Conservation (phyloP, 2,113 vertebrate genomes). For the Sminthopsis crassicaudata region DNA sequence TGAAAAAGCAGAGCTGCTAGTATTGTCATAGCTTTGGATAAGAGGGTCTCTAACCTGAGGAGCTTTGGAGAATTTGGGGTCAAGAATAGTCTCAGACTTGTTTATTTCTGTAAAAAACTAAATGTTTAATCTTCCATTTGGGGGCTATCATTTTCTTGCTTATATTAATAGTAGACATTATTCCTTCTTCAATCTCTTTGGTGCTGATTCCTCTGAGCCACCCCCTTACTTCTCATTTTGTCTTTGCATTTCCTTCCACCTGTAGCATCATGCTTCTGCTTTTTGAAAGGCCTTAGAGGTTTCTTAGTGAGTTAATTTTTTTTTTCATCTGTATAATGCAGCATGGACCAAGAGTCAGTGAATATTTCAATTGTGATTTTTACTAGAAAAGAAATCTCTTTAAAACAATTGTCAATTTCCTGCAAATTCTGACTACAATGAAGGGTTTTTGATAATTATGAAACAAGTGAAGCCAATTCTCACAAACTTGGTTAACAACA, state of each 20-base stretch:
- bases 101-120: constrained; percentile 64
- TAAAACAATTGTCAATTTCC: constrained; percentile 72
- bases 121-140: constrained; percentile 36
- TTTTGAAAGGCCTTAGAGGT: constrained; percentile 57
- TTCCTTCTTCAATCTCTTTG: constrained; percentile 58
- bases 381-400: constrained; percentile 67
- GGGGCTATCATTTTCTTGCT: constrained; percentile 39
- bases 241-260: constrained; percentile 27
- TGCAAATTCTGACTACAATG: constrained; percentile 53
- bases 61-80: not conserved
- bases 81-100: not conserved
- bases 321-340: constrained; percentile 65
- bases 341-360: constrained; percentile 63
- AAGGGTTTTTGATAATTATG: constrained; percentile 50
- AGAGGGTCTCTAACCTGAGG: too few relatives aligned
- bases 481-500: constrained; percentile 46
- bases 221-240: constrained; percentile 12
- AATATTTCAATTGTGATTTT: constrained; percentile 54
- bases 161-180: constrained; percentile 65
- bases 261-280: constrained; percentile 56
- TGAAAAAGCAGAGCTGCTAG: not conserved
- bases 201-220: constrained; percentile 60
- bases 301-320: constrained; percentile 32
- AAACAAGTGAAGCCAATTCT: constrained; percentile 57
- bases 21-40: too few relatives aligned